A percentile compares a stretch with the other conserved stretches of the same genome.
Conservation (phyloP, 2,113 vertebrate species). For the Cepphus grylle region DNA sequence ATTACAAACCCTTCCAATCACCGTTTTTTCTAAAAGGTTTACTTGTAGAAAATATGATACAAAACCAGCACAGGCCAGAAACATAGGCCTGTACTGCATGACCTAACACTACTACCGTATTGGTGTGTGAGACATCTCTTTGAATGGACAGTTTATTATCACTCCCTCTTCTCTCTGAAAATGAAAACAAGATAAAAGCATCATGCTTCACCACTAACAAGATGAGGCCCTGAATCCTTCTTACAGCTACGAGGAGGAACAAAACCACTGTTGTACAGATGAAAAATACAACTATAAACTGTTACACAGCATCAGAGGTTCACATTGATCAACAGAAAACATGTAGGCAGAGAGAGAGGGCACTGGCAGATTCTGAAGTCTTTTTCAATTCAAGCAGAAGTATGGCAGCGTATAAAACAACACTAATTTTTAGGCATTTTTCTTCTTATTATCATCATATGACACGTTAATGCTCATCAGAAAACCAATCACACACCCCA, state of each 20-base stretch:
- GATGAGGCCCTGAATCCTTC: neutral
- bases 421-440: neutral
- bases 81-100: neutral
- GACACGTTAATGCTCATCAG: neutral
- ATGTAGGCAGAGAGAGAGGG: neutral
- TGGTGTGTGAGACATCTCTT: neutral
- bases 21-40: neutral
- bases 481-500: neutral
- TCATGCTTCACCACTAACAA: neutral
- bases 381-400: neutral
- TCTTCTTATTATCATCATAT: rapidly evolving
- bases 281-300: neutral
- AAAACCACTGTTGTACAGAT: neutral
- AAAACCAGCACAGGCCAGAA: neutral
- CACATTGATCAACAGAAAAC: neutral
- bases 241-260: rapidly evolving
- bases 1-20: neutral
- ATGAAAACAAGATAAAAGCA: neutral
- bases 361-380: neutral
- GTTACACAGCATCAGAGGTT: neutral
- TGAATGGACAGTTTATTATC: neutral
- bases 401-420: neutral
- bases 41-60: neutral
- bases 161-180: neutral
- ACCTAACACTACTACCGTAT: neutral